Evolutionary conservation across 2,797 vertebrate genomes (phyloP), one percentile per base, ranked within the genome.

Genomic region (Vireo griseus): DNA sequence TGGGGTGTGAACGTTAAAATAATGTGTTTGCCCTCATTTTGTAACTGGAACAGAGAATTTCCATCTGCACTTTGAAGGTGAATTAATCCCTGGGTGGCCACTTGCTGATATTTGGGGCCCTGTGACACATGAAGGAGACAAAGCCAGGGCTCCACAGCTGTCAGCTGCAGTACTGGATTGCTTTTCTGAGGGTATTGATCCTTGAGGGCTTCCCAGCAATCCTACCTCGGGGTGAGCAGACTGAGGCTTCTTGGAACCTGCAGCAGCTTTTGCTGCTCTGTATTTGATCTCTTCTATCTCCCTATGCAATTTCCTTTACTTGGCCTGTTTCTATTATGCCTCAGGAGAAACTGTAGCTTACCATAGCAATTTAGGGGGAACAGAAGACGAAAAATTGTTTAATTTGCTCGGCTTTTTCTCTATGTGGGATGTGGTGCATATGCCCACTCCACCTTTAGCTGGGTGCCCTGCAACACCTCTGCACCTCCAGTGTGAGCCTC

Each of bases 21-120:
- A 88, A 95, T 45, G 65, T 33, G 47, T 52, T 55, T 92, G 92
- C 31, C 89, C 94, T 95, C 73, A 11, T 95, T 97, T 90, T 88
- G 19, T 77, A 94, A 94, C 52, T 81, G 61, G 96, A 96, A 89
- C 77, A 52, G 84, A 81, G 80, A 87, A 87, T 87, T 94, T 94
- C 45, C 54, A 39, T 96, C 87, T 86, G 79, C 3, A 5, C 55
- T 88, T 72, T 62, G 86, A 91, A 97, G 75, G 91, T 95, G 91
- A 92, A 90, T 91, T 94, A 87, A 55, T 97, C 89, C 85, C 94
- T 94, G 33, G 67, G 69, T 78, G 69, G 80, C 73, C 63, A 57
- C 62, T 82, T 86, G 67, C 77, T 86, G 57, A 17, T 86, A 88
- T 88, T 0, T 92, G 80, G 66, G 69, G 69, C 69, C 69, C 52